A percentile compares a stretch with the other conserved stretches of the same genome.
phyloP scores from a whole-genome alignment of 2,888 invertebrate species.

The Stenichneumon culpator region DNA sequence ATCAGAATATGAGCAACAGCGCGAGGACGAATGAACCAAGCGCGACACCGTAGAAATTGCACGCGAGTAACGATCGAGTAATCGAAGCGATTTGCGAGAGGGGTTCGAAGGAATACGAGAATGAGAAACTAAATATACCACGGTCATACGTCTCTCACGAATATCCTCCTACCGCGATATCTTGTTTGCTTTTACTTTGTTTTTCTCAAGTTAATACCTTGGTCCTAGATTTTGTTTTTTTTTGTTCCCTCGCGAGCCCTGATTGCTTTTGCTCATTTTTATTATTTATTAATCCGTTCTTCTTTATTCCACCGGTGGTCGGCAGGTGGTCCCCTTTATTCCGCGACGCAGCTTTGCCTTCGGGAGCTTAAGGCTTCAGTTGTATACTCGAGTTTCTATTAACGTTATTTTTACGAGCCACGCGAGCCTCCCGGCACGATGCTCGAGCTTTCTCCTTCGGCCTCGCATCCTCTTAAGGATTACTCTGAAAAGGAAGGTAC shows the following conservation, averaged over 20 bases:
- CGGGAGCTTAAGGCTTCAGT: not conserved
- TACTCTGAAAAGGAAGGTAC: conserved; percentile 40
- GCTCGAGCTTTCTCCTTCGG: conserved; percentile 22
- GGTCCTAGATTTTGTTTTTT: not conserved
- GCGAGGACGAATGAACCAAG: conserved; percentile 13
- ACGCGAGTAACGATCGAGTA: conserved; percentile 66
- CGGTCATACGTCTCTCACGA: not conserved
- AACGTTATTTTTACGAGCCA: conserved; percentile 68
- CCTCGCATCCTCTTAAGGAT: conserved; percentile 16
- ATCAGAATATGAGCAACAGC: conserved; percentile 42
- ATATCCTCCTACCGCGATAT: conserved; percentile 20
- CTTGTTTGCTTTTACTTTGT: not conserved
- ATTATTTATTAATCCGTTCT: conserved; percentile 6
- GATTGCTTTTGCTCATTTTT: conserved; percentile 24
- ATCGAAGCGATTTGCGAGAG: conserved; percentile 64
- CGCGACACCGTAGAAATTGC: conserved; percentile 61
- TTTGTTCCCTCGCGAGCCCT: not conserved
- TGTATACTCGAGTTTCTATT: conserved; percentile 62
- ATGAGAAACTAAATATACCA: not conserved
- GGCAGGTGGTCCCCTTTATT: conserved; percentile 20
- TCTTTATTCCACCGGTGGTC: not conserved
- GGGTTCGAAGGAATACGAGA: conserved; percentile 24
- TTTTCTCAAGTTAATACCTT: not conserved
- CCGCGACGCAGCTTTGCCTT: conserved; percentile 11
- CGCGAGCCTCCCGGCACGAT: conserved; percentile 52